These are phyloP conservation scores for Hirtodrosophila trivittata DNA, from an alignment of 2,888 invertebrate species.

Conservation along the genomic window DNA sequence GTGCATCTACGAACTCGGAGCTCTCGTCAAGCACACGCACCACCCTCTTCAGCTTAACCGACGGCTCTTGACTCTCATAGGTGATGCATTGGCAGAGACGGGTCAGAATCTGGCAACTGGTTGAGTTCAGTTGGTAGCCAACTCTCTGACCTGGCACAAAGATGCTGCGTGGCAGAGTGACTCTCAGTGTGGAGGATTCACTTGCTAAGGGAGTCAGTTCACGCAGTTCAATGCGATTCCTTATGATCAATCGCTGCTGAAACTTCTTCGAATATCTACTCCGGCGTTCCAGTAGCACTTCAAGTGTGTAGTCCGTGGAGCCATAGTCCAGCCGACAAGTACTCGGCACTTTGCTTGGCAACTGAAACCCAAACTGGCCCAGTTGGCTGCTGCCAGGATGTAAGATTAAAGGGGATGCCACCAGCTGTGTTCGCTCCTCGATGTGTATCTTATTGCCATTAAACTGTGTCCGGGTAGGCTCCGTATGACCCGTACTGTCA, in stretches of 20 bases:
- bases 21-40: conserved; percentile 42
- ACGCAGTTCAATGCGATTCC: conserved; percentile 52
- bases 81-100: conserved; percentile 57
- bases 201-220: conserved; percentile 33
- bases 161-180: conserved; percentile 55
- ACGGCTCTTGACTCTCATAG: conserved; percentile 49
- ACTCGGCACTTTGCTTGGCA: conserved; percentile 55
- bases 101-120: conserved; percentile 7
- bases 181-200: neutral
- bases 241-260: conserved; percentile 53
- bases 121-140: conserved; percentile 35
- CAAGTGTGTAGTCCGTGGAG: conserved; percentile 48
- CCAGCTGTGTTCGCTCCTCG: conserved; percentile 32
- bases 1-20: conserved; percentile 10
- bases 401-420: conserved; percentile 13
- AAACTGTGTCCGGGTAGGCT: conserved; percentile 29
- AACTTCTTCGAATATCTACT: conserved; percentile 57
- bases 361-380: conserved; percentile 44
- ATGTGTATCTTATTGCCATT: conserved; percentile 40
- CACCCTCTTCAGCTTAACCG: conserved; percentile 39
- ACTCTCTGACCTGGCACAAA: conserved; percentile 70
- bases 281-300: conserved; percentile 48
- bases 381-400: conserved; percentile 24
- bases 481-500: conserved; percentile 49
- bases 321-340: conserved; percentile 57